Conservation (phyloP, 2,888 invertebrate genomes). For the Thereva unica region DNA sequence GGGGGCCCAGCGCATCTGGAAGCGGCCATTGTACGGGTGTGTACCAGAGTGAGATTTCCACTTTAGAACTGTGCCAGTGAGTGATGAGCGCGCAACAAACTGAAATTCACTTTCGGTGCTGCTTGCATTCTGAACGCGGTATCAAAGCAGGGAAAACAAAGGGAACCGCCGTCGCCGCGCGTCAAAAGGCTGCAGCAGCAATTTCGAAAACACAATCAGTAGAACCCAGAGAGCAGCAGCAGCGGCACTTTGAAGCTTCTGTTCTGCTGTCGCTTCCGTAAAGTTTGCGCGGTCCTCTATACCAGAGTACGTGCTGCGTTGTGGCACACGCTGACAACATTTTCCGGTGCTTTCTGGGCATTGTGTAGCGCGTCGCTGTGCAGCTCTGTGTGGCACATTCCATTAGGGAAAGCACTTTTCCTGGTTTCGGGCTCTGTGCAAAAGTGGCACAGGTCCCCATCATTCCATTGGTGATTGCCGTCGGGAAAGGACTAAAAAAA, state of each 20-base stretch:
- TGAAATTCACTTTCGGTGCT: constrained; percentile 19
- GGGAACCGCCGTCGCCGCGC: too few relatives aligned
- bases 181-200: too few relatives aligned
- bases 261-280: background rate
- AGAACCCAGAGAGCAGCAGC: too few relatives aligned
- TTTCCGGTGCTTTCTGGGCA: constrained; percentile 4
- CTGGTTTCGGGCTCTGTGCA: background rate
- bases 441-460: constrained; percentile 28
- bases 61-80: constrained; percentile 29
- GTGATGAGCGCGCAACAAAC: constrained; percentile 27
- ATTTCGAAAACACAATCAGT: too few relatives aligned
- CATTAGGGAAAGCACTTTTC: constrained; percentile 29
- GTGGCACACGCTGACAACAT: background rate
- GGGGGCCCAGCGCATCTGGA: constrained; percentile 3
- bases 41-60: constrained; percentile 16
- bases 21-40: background rate
- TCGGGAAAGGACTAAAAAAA: constrained; percentile 35
- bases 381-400: constrained; percentile 10
- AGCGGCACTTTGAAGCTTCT: too few relatives aligned
- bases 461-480: constrained; percentile 41
- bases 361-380: constrained; percentile 21
- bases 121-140: too few relatives aligned
- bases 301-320: background rate
- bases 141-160: too few relatives aligned
- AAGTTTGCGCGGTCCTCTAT: background rate